Evolutionary conservation across 2,797 vertebrate genomes (phyloP), one percentile per base, ranked within the genome.

Genomic region (Malacoraja senta): DNA sequence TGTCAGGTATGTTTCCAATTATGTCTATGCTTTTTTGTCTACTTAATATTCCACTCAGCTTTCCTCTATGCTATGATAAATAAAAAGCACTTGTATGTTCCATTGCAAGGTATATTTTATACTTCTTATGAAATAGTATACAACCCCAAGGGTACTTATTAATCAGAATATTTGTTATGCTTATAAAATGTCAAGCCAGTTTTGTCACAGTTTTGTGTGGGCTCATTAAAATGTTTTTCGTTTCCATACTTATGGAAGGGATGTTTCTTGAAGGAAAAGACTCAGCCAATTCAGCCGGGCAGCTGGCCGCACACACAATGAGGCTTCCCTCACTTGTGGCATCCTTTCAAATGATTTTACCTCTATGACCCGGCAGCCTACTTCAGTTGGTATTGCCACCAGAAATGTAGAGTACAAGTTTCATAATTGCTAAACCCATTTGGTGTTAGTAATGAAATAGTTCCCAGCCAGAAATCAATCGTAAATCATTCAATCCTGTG

Each of bases 121-220:
- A 91, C 65, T 71, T 91, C 24, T 53, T 92, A 71, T 58, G 72
- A 53, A 92, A 92, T 6, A 76, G 38, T 17, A 76, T 76, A 74
- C 38, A 92, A 38, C 90, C 90, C 38, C 71, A 1, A 17, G 71
- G 90, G 26, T 76, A 76, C 65, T 92, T 76, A 74, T 92, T 74
- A 92, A 92, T 92, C 90, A 53, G 90, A 92, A 92, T 76, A 92
- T 53, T 58, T 92, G 24, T 92, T 53, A 21, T 76, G 90, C 44
- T 71, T 29, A 53, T 92, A 58, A 92, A 92, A 92, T 92, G 38
- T 92, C 71, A 91, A 8, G 24, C 35, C 35, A 53, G 38, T 91
- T 91, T 74, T 91, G 90, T 72, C 72, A 92, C 26, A 15, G 72
- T 29, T 92, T 76, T 92, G 24, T 58, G 13, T 44, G 44, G 17